Percentiles rank a stretch among this genome's conserved stretches.
phyloP scores from a whole-genome alignment of 2,113 vertebrate species.

The Muntiacus reevesi region DNA sequence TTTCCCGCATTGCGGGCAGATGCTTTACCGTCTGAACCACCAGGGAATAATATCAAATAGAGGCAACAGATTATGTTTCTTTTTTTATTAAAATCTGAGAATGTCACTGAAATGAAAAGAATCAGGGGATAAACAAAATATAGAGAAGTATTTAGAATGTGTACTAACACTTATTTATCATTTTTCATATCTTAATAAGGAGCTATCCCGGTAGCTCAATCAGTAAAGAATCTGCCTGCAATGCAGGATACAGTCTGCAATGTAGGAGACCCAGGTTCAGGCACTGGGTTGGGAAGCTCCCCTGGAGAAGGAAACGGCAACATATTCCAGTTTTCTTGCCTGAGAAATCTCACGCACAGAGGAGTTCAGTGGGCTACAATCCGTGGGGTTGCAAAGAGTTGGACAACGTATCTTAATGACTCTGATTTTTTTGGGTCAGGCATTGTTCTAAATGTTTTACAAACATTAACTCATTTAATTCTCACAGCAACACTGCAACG shows the following conservation, averaged over 20 bases:
- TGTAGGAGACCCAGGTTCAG: not conserved
- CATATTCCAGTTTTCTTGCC: not conserved
- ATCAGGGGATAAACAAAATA: not conserved
- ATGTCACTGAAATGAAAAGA: not conserved
- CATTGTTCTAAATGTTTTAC: not conserved
- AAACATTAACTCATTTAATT: not conserved
- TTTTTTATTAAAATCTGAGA: not conserved
- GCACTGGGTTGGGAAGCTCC: not conserved
- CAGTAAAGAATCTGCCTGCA: not conserved
- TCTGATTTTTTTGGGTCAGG: not conserved
- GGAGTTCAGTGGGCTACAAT: not conserved
- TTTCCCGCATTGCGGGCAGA: not conserved
- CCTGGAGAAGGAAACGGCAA: not conserved
- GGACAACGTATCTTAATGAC: not conserved
- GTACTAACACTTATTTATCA: not conserved
- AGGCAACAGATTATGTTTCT: not conserved
- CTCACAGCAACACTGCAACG: not conserved
- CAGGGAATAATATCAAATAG: not conserved
- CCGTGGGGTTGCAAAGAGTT: not conserved
- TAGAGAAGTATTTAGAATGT: not conserved
- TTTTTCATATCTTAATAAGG: not conserved
- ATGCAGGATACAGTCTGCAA: not conserved
- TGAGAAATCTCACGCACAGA: not conserved
- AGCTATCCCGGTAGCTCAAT: rapidly evolving
- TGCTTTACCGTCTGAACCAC: not conserved